Base-by-base conservation (phyloP, 2,888 invertebrate genomes). In the Tenthredo scrophulariae region DNA sequence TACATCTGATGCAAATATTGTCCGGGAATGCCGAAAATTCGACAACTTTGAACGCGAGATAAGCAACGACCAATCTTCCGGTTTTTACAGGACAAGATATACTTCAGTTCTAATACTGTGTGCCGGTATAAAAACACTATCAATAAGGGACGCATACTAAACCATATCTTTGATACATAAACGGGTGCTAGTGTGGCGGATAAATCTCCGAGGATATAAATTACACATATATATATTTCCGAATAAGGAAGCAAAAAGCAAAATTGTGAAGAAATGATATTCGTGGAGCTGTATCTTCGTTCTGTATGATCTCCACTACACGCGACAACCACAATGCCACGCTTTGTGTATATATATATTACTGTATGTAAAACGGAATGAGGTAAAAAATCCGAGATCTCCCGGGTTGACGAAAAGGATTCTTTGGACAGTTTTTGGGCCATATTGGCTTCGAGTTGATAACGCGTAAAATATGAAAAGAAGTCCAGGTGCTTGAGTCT, bases 371-470 rank as follows among this genome's bases (percentile, higher is more conserved):
- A 33, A 70, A 70, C 15, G n/a, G 37, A 70, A 6, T 70, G 33
- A 70, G n/a, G 29, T 15, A 18, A 0, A 29, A 18, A n/a, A 0
- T 4, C 10, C 26, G 43, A n/a, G 18, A 13, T 29, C 26, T 46
- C 18, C 46, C 26, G 26, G n/a, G 37, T 75, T 75, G 46, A 29
- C 75, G 6, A 50, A 43, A 46, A 75, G 75, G 29, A 75, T 43
- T 75, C 4, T 29, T 46, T 1, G 18, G 15, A 46, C 26, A 13
- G 15, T 26, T 10, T 26, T 29, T 22, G 33, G 54, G 9, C 33
- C 29, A 26, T 26, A 50, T 18, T 54, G 33, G 33, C 33, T 26
- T 77, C 37, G 22, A 50, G 18, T 77, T 29, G 54, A 54, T n/a
- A 15, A 54, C 29, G 29, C 6, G 2, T 15, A 18, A 26, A 50